phyloP scores from a whole-genome alignment of 2,113 vertebrate genomes.

The Corvus cornix region DNA sequence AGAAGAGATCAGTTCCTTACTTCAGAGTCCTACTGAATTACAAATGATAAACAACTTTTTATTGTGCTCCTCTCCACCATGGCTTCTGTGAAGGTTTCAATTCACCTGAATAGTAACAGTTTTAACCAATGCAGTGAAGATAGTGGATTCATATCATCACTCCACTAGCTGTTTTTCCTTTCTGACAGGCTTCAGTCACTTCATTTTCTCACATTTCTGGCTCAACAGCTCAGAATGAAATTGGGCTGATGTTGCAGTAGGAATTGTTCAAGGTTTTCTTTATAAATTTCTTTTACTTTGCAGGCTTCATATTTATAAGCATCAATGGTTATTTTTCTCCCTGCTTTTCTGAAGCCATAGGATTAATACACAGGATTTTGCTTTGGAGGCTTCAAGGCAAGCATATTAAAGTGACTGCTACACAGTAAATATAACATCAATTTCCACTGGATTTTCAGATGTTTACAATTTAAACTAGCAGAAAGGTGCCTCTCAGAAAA shows the following conservation, averaged over 20 bases:
- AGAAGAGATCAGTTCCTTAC: background rate
- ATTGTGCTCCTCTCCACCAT: background rate
- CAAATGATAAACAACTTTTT: conserved; percentile 14
- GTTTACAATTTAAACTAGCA: conserved; percentile 10
- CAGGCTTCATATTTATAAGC: conserved; percentile 47
- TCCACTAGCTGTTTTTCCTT: conserved; percentile 44
- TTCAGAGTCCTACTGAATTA: background rate
- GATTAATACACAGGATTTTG: conserved; percentile 21
- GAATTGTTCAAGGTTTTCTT: conserved; percentile 60
- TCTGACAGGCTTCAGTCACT: conserved; percentile 63
- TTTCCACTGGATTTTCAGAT: conserved; percentile 18
- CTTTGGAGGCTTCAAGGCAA: conserved; percentile 32
- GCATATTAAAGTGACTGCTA: conserved; percentile 8
- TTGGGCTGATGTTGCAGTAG: conserved; percentile 8
- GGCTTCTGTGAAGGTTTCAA: conserved; percentile 16
- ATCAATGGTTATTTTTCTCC: conserved; percentile 46
- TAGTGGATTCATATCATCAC: background rate
- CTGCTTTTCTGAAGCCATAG: background rate
- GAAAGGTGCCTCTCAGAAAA: background rate
- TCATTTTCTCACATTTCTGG: conserved; percentile 62
- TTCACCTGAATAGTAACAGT: conserved; percentile 10
- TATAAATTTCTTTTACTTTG: conserved; percentile 44
- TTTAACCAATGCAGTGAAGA: conserved; percentile 39
- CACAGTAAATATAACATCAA: background rate
- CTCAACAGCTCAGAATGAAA: conserved; percentile 50